phyloP scores from a whole-genome alignment of 37 sponge, comb jelly and placozoan genomes.

The Geodia barretti region DNA sequence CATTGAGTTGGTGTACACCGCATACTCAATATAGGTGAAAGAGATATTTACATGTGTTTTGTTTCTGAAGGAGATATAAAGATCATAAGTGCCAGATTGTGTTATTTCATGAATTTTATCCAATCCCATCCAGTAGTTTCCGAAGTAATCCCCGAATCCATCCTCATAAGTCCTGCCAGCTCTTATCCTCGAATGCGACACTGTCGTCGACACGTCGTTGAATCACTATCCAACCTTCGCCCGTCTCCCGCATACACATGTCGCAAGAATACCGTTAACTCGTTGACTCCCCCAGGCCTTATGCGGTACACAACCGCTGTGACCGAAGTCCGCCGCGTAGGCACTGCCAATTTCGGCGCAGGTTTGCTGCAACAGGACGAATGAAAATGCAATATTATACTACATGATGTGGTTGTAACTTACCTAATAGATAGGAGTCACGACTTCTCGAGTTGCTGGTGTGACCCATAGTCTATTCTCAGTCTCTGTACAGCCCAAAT shows the following conservation, averaged over 20 bases:
- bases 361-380: constrained; percentile 35
- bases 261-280: constrained; percentile 64
- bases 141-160: constrained; percentile 57
- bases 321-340: constrained; percentile 29
- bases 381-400: neutral
- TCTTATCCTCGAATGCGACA: constrained; percentile 30
- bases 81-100: neutral
- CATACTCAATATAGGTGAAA: neutral
- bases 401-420: too few species aligned
- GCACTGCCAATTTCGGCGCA: constrained; percentile 58
- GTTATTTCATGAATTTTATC: constrained; percentile 60
- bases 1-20: constrained; percentile 29
- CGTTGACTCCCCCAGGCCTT: constrained; percentile 16
- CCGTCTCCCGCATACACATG: constrained; percentile 37
- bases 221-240: constrained; percentile 75
- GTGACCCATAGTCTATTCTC: too few species aligned
- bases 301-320: constrained; percentile 53
- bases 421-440: too few species aligned
- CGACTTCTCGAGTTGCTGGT: too few species aligned
- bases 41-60: too few species aligned
- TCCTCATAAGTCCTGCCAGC: constrained; percentile 36
- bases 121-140: constrained; percentile 69
- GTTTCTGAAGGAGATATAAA: neutral
- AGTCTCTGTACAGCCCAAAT: too few species aligned
- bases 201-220: constrained; percentile 39